phyloP scores from a whole-genome alignment of 2,113 vertebrate genomes.

The Falco punctatus region DNA sequence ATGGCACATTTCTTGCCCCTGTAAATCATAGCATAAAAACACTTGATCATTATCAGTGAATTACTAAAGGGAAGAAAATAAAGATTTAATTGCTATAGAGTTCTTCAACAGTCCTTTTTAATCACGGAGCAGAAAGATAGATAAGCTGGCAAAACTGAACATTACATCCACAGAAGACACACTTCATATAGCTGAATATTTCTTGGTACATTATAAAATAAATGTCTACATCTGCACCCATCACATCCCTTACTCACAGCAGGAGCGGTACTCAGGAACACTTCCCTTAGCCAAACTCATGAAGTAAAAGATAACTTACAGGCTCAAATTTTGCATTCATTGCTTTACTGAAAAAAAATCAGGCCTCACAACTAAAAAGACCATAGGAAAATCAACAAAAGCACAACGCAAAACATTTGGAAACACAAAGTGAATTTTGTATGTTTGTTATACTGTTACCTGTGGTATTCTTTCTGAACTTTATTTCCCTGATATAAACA shows the following conservation, averaged over 20 bases:
- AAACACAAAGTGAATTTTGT: not conserved
- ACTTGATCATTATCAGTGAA: not conserved
- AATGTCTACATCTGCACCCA: not conserved
- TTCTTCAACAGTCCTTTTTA: not conserved
- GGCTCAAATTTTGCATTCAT: not conserved
- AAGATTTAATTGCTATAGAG: not conserved
- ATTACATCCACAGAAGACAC: not conserved
- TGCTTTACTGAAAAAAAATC: not conserved
- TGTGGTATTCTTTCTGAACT: not conserved
- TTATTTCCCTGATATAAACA: not conserved
- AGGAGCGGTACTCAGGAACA: not conserved
- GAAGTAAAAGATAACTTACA: not conserved
- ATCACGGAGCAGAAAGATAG: not conserved
- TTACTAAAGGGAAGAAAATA: not conserved
- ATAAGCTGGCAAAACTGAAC: not conserved
- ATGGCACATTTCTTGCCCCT: not conserved
- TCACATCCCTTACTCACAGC: not conserved
- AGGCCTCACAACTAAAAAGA: accelerated
- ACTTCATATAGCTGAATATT: not conserved
- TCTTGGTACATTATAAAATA: not conserved
- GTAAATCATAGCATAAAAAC: not conserved
- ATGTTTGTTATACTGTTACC: not conserved
- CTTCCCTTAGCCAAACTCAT: not conserved
- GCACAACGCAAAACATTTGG: not conserved
- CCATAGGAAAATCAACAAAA: not conserved